These are phyloP conservation scores for Caenorhabditis uteleia DNA, from an alignment of 2,888 invertebrate species.

Conservation along the genomic window DNA sequence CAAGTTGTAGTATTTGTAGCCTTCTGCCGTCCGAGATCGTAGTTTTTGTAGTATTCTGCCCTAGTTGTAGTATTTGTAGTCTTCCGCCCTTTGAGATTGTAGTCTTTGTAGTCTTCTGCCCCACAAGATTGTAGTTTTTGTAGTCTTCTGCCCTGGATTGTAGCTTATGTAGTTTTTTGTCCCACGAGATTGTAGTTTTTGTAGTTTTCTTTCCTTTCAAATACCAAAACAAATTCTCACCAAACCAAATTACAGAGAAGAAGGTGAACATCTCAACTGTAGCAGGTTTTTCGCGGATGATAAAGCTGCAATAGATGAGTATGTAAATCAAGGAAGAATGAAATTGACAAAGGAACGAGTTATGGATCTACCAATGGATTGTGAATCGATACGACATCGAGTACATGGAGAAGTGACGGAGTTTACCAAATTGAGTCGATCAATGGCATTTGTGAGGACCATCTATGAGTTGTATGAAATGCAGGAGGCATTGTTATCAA, in stretches of 20 bases:
- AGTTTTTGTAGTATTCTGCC: too few species aligned
- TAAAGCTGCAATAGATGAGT: conserved; percentile 11
- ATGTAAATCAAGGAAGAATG: conserved; percentile 33
- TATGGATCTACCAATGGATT: conserved; percentile 35
- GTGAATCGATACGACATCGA: conserved; percentile 17
- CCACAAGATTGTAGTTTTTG: too few species aligned
- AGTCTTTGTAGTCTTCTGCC: too few species aligned
- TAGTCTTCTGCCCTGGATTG: too few species aligned
- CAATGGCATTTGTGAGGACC: conserved; percentile 26
- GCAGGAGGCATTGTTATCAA: conserved; percentile 27
- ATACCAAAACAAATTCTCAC: too few species aligned
- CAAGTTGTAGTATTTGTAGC: too few species aligned
- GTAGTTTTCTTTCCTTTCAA: not conserved
- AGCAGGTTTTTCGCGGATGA: conserved; percentile 17
- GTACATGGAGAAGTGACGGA: conserved; percentile 22
- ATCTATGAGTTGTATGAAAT: conserved; percentile 28
- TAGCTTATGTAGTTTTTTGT: not conserved
- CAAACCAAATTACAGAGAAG: conserved; percentile 30
- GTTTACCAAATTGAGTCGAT: conserved; percentile 16
- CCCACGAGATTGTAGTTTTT: too few species aligned
- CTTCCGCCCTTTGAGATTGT: not conserved
- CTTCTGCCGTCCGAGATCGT: not conserved
- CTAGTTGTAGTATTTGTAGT: too few species aligned
- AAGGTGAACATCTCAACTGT: conserved; percentile 23
- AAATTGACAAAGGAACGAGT: conserved; percentile 16